Base-by-base conservation (phyloP, 2,888 invertebrate genomes). In the Corythucha ciliata region DNA sequence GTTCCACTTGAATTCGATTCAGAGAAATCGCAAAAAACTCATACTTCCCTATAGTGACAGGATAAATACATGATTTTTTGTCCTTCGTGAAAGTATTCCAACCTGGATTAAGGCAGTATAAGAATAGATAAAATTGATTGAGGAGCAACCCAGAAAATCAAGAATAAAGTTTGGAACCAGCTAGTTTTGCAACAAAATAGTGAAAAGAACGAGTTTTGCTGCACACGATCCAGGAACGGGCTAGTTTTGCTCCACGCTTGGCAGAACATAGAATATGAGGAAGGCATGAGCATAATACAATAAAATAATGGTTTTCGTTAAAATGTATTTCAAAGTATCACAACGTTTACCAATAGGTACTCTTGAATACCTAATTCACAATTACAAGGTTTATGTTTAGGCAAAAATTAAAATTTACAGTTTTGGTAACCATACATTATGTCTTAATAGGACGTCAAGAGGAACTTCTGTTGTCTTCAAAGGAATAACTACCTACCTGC, bases 131-230 rank as follows among this genome's bases (percentile, higher is more conserved):
- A 21, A 41, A 41, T 21, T 22, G 3, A 41, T 27, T 5, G 3
- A 44, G 25, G 21, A n/a, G 29, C 18, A 29, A 44, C 18, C 3
- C 21, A 29, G 44, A 44, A 25, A 42, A 8, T 42, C 7, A 42
- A 42, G 26, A 29, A 10, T 44, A 16, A 44, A 40, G 14, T 27
- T 44, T 21, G 29, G 44, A 44, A 44, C 16, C 10, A 44, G 18
- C 44, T 20, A 44, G 44, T 44, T 44, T 44, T 29, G 29, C 27
- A 14, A 29, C 44, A 44, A 44, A 44, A 44, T 29, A 7, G 3
- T 4, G 44, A 6, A 44, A 44, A 16, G 44, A 44, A 44, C 7
- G 5, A 44, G 29, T 18, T 42, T 42, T 42, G 24, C 25, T 42
- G 25, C 42, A 42, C 26, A 26, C 29, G 29, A 18, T 44, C 21